Conservation (phyloP, 2,888 invertebrate species). For the Mongoloraphidia duomilia region DNA sequence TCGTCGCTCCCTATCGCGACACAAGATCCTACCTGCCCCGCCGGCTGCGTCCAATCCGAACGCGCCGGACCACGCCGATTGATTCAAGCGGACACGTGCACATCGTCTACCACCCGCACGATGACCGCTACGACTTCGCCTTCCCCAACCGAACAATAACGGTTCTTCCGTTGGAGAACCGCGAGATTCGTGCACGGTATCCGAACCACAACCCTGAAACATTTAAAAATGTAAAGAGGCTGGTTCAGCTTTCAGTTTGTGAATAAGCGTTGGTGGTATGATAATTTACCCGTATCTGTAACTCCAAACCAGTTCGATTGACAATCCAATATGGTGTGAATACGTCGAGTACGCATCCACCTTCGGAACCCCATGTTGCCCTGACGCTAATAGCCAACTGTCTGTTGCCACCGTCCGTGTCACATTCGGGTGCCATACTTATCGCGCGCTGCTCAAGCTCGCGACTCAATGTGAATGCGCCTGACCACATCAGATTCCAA, state of each 20-base stretch:
- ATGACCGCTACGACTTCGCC: slow-evolving; percentile 28
- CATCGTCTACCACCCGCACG: slow-evolving; percentile 24
- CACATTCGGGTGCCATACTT: slow-evolving; percentile 40
- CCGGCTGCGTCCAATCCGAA: slow-evolving; percentile 54
- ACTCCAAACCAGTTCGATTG: slow-evolving; percentile 72
- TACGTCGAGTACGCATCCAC: slow-evolving; percentile 49
- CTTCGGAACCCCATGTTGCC: slow-evolving; percentile 36
- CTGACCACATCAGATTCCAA: slow-evolving; percentile 53
- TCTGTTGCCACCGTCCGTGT: slow-evolving; percentile 46
- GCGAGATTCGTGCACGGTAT: slow-evolving; percentile 40
- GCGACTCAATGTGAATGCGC: slow-evolving; percentile 26
- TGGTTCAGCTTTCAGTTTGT: neutral
- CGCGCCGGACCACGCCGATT: slow-evolving; percentile 49
- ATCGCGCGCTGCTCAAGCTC: neutral
- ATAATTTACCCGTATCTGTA: slow-evolving; percentile 57
- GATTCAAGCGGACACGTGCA: slow-evolving; percentile 40
- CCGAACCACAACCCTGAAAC: slow-evolving; percentile 44
- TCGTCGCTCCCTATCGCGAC: slow-evolving; percentile 53
- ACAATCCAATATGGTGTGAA: slow-evolving; percentile 81
- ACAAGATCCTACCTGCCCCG: slow-evolving; percentile 60
- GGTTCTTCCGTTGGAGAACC: slow-evolving; percentile 38
- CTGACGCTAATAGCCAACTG: slow-evolving; percentile 53
- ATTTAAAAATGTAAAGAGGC: neutral
- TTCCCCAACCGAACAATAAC: slow-evolving; percentile 49
- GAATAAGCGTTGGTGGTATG: neutral